Evolutionary conservation across 2,113 vertebrate genomes (phyloP).

Genomic region (Kobus ellipsiprymnus): DNA sequence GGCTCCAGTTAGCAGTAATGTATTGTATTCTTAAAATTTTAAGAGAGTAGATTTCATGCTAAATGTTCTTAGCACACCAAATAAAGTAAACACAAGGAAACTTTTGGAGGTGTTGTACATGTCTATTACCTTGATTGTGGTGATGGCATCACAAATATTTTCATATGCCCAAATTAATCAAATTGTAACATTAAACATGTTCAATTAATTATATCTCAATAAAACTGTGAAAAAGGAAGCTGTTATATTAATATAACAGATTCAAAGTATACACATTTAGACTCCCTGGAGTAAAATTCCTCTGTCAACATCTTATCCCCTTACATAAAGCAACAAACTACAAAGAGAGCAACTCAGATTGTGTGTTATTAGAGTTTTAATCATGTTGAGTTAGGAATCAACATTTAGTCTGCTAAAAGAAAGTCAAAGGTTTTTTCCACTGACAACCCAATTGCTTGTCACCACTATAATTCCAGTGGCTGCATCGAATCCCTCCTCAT

Average conservation of each 20-base stretch:
- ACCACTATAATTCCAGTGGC: not conserved
- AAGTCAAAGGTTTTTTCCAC: not conserved
- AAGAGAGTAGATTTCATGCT: not conserved
- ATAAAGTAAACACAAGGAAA: not conserved
- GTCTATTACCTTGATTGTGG: not conserved
- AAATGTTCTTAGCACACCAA: not conserved
- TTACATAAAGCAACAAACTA: not conserved
- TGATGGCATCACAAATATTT: not conserved
- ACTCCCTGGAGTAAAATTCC: not conserved
- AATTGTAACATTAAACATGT: not conserved
- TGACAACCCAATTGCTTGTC: not conserved
- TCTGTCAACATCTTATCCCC: not conserved
- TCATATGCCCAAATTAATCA: not conserved
- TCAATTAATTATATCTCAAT: not conserved
- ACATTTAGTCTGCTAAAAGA: not conserved
- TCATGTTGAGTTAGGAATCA: not conserved
- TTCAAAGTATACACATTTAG: not conserved
- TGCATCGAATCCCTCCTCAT: not conserved
- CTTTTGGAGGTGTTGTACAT: not conserved
- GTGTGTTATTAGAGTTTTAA: not conserved
- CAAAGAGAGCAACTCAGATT: not conserved
- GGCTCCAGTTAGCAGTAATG: not conserved
- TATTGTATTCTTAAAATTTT: not conserved
- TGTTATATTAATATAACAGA: not conserved
- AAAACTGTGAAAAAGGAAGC: not conserved